Evolutionary conservation across 2,888 invertebrate genomes (phyloP), one percentile per base, ranked within the genome.

Genomic region (Pasiphila rectangulata): DNA sequence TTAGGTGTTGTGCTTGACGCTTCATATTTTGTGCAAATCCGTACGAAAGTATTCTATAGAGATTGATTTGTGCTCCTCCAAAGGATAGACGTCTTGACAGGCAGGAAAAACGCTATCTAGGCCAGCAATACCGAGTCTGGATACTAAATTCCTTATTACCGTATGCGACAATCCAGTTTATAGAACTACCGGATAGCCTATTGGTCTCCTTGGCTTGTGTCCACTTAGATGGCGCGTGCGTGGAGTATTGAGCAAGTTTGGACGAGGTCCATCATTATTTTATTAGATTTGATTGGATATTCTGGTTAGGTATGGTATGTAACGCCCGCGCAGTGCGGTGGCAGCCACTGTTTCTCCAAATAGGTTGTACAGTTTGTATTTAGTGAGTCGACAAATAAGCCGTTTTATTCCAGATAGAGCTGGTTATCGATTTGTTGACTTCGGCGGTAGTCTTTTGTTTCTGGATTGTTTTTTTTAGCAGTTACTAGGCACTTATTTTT

Each of bases 151-250:
- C 51, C 57, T 35, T 39, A 34, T 37, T 38, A 34, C 54, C 51
- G 41, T 54, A 51, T 40, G 13, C 17, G 51, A 19, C 21, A 39
- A 43, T 49, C 57, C 46, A 49, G 57, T 53, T 47, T 32, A 21
- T 37, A 30, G 13, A 21, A 29, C 25, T 40, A 53, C 55, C 63
- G 67, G 57, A 51, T 56, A 61, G 54, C 63, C 61, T 51, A 60
- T 53, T 67, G 64, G 50, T 57, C 63, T 39, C 62, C 61, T 64
- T 65, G 65, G 64, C 64, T 34, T n/a, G 19, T 12, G 13, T 20
- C 21, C 29, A 36, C 27, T 23, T 15, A 29, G 1, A 21, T 30
- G 27, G 30, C 30, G 21, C 32, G 32, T 32, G 42, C 42, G 15
- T 16, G 2, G 20, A 4, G 2, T 38, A 10, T 19, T 12, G 17